phyloP scores from a whole-genome alignment of 2,113 vertebrate genomes.

The Willisornis vidua region DNA sequence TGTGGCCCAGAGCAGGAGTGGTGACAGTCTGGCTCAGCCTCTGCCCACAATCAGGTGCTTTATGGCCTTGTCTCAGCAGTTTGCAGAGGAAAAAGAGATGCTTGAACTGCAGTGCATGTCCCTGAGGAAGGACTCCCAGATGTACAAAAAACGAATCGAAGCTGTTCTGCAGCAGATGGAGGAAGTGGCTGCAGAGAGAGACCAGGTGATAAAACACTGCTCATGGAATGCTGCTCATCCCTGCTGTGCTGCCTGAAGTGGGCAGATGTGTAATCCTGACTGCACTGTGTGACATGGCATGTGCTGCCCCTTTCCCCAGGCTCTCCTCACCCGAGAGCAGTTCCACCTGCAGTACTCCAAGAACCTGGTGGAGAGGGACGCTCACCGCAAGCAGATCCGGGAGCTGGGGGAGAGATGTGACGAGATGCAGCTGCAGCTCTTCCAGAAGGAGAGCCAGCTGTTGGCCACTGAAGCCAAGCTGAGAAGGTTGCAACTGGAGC shows the following conservation, averaged over 20 bases:
- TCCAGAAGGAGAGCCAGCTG: constrained; percentile 83
- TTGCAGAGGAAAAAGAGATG: constrained; percentile 84
- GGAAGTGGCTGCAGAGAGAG: constrained; percentile 86
- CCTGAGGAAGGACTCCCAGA: constrained; percentile 84
- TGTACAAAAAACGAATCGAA: constrained; percentile 87
- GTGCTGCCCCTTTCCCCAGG: constrained; percentile 55
- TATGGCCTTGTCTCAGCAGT: constrained; percentile 63
- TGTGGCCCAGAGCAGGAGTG: neutral
- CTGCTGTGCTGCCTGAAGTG: neutral
- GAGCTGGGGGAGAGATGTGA: constrained; percentile 84
- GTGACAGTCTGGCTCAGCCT: neutral
- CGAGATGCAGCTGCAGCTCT: constrained; percentile 85
- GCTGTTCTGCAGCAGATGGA: constrained; percentile 88
- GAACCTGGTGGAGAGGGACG: constrained; percentile 85
- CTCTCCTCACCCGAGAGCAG: constrained; percentile 76
- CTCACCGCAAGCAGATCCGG: constrained; percentile 84
- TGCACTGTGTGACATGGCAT: neutral
- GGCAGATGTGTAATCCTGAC: neutral
- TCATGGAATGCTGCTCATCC: neutral
- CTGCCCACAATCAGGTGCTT: neutral
- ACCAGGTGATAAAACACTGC: constrained; percentile 78
- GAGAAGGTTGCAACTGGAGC: constrained; percentile 69
- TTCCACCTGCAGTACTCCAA: constrained; percentile 81
- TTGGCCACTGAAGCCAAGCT: constrained; percentile 80
- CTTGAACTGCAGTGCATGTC: constrained; percentile 80